Percentiles rank a stretch among this genome's conserved stretches.
Evolutionary conservation across 2,797 vertebrate genomes (phyloP).

Genomic region (Notolepis coatsorum): DNA sequence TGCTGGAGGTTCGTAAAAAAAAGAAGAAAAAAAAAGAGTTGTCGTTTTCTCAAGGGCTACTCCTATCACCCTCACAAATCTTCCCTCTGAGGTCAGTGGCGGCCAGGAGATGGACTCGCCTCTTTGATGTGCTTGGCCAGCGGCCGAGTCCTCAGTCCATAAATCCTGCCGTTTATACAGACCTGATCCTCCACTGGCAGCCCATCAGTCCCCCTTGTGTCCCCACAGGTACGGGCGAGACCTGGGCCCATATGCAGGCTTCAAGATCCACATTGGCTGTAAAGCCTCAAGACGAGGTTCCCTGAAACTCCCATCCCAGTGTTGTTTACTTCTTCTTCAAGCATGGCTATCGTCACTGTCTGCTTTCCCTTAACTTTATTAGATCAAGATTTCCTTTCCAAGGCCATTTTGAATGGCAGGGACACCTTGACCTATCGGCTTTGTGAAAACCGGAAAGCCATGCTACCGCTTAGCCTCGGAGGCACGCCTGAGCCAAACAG

Average conservation of each 20-base stretch:
- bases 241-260: not conserved
- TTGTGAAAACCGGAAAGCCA: not conserved
- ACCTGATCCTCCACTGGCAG: conserved; percentile 53
- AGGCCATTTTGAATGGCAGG: not conserved
- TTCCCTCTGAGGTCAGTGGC: conserved; percentile 70
- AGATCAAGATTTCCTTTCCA: not conserved
- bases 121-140: conserved; percentile 78
- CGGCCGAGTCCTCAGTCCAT: conserved; percentile 66
- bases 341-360: not conserved
- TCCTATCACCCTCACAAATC: conserved; percentile 72
- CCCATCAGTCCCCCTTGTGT: not conserved
- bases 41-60: conserved; percentile 34
- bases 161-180: conserved; percentile 73
- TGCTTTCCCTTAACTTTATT: not conserved
- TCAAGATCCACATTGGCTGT: too few species aligned
- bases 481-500: not conserved
- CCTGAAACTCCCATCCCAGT: too few species aligned
- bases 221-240: not conserved
- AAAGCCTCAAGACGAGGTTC: too few species aligned
- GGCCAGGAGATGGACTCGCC: conserved; percentile 39
- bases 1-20: conserved; percentile 13
- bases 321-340: not conserved
- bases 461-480: not conserved
- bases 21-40: conserved; percentile 16
- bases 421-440: not conserved